Percentiles rank a stretch among this genome's conserved stretches.
These are phyloP conservation scores for Echinops telfairi DNA, from an alignment of 2,113 vertebrate species.

Conservation along the genomic window DNA sequence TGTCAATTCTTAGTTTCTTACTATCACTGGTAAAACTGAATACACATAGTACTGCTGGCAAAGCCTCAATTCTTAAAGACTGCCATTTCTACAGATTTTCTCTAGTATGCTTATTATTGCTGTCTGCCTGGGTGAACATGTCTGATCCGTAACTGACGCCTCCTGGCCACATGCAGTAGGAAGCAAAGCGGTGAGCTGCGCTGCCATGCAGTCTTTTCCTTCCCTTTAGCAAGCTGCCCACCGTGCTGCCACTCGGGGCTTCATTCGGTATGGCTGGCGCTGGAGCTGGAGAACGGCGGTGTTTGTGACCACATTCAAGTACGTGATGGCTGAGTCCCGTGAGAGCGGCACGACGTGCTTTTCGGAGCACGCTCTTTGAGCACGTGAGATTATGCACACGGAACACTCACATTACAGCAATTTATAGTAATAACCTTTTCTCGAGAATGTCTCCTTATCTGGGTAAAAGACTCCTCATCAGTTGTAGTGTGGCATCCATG, in stretches of 20 bases:
- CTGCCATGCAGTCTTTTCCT: slow-evolving; percentile 22
- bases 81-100: slow-evolving; percentile 19
- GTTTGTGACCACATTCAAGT: slow-evolving; percentile 96
- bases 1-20: slow-evolving; percentile 13
- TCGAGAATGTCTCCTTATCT: neutral
- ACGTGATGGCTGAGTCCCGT: slow-evolving; percentile 71
- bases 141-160: neutral
- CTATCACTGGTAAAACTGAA: neutral
- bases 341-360: neutral
- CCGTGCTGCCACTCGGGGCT: slow-evolving; percentile 92
- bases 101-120: neutral
- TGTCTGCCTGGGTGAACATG: neutral
- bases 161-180: neutral
- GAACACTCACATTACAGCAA: neutral
- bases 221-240: slow-evolving; percentile 91
- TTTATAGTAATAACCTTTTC: slow-evolving; percentile 11
- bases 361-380: slow-evolving; percentile 37
- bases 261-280: slow-evolving; percentile 95
- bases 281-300: slow-evolving; percentile 95
- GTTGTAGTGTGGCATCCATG: neutral
- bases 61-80: neutral
- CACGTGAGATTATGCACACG: slow-evolving; percentile 30
- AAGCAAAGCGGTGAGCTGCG: neutral
- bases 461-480: neutral
- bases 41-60: too few relatives aligned